Percentiles rank a stretch among this genome's conserved stretches.
phyloP scores from a whole-genome alignment of 2,888 invertebrate species.

The Clusia tigrina region DNA sequence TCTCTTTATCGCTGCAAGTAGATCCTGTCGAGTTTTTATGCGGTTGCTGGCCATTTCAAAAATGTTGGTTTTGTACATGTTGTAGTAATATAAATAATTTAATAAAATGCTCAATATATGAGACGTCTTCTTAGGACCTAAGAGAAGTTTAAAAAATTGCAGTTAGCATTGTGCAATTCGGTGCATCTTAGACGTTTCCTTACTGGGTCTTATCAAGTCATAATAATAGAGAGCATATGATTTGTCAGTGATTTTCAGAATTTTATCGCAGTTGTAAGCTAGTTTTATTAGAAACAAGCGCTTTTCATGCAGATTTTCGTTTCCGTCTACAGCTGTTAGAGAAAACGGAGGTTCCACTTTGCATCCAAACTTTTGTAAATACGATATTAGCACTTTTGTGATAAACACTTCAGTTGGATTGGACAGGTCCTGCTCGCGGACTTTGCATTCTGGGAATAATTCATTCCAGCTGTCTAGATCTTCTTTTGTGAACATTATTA shows the following conservation, averaged over 20 bases:
- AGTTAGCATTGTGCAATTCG: background rate
- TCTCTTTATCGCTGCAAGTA: constrained; percentile 34
- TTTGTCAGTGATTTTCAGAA: constrained; percentile 57
- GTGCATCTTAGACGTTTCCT: constrained; percentile 20
- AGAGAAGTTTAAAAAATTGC: background rate
- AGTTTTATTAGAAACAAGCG: constrained; percentile 51
- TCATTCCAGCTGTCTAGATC: constrained; percentile 46
- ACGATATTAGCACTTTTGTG: constrained; percentile 48
- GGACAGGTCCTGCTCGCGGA: constrained; percentile 46
- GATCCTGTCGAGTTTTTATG: constrained; percentile 39
- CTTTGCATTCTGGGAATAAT: constrained; percentile 51
- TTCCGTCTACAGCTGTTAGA: constrained; percentile 31
- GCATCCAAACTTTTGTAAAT: constrained; percentile 53
- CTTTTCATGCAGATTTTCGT: constrained; percentile 44
- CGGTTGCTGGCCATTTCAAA: constrained; percentile 41
- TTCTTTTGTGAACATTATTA: no score
- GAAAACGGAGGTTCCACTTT: constrained; percentile 45
- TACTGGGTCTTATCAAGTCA: constrained; percentile 55
- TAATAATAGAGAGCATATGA: constrained; percentile 49
- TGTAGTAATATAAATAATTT: constrained; percentile 57
- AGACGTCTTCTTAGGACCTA: constrained; percentile 55
- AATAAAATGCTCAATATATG: constrained; percentile 51
- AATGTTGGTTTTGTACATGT: constrained; percentile 52
- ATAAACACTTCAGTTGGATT: constrained; percentile 52
- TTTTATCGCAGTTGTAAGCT: constrained; percentile 52